Base-by-base conservation (phyloP, 2,888 invertebrate genomes). In the Atrina japonica region DNA sequence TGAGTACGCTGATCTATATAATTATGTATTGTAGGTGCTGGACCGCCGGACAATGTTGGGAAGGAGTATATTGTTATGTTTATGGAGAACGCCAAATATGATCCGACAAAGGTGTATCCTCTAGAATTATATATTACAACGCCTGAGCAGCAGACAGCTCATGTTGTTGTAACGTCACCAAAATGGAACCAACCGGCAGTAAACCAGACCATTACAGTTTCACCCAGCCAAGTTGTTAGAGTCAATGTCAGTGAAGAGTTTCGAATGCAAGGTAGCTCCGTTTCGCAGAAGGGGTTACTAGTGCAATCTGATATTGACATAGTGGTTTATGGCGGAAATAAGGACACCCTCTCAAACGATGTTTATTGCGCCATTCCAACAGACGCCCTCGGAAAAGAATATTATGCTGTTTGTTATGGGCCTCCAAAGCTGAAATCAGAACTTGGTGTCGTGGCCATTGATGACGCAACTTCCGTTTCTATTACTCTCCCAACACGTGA, bases 321-420 rank as follows among this genome's bases (percentile, higher is more conserved):
- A 7, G 76, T 76, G 0, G 75, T 77, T 43, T 82, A 82, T 56
- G 80, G 80, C n/a, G 77, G 75, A 5, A 82, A 82, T 60, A 82
- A 80, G 55, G 77, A 80, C 47, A 70, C 72, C 0, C 43, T 73
- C 21, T 80, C 80, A 2, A 80, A 80, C 61, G 82, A 82, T 53
- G 80, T 77, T 1, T 82, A 74, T 40, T 66, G 78, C n/a, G 80
- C 76, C 1, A 58, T 82, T 2, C 82, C 82, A 1, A 70, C 67
- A 9, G 80, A 82, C 52, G 77, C 77, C 5, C 52, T 80, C 0
- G 80, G 80, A 1, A 78, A 70, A 7, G 78, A 79, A 27, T 82
- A 82, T 58, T 82, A 77, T 61, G 76, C 78, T 1, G 73, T 78
- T 27, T 69, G 69, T 49, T 69, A 69, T 27, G 73, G 74, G 49